Conservation (phyloP, 2,113 vertebrate genomes). For the Coreoperca whiteheadi region DNA sequence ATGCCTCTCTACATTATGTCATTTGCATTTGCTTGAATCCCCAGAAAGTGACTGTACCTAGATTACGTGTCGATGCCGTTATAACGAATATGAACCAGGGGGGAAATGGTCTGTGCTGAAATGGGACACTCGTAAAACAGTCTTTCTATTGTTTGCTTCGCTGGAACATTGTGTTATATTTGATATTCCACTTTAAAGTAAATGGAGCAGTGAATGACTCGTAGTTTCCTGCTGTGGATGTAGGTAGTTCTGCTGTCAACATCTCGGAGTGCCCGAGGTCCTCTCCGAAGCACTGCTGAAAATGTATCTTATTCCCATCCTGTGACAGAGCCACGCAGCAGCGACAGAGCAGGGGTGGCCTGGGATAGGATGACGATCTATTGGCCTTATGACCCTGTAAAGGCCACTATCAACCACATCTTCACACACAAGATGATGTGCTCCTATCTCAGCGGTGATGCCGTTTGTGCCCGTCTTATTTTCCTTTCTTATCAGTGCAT, state of each 20-base stretch:
- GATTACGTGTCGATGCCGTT: constrained; percentile 39
- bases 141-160: constrained; percentile 58
- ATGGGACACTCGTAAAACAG: constrained; percentile 37
- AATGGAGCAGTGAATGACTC: constrained; percentile 78
- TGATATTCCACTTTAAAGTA: constrained; percentile 76
- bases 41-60: constrained; percentile 44
- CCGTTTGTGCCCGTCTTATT: neutral
- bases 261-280: constrained; percentile 64
- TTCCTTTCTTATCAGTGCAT: constrained; percentile 33
- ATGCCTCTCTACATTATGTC: constrained; percentile 29
- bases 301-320: constrained; percentile 72
- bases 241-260: constrained; percentile 53
- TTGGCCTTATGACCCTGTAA: constrained; percentile 42
- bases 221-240: constrained; percentile 58
- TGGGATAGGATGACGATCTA: constrained; percentile 25
- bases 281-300: constrained; percentile 52
- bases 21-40: constrained; percentile 45
- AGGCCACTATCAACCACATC: constrained; percentile 7
- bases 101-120: constrained; percentile 66
- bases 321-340: constrained; percentile 41
- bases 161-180: constrained; percentile 67
- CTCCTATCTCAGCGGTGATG: neutral
- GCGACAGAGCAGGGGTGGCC: constrained; percentile 40
- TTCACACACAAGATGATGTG: constrained; percentile 11
- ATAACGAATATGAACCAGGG: constrained; percentile 34